Base-by-base conservation (phyloP, 2,888 invertebrate species). In the Drosophila suboccidentalis region DNA sequence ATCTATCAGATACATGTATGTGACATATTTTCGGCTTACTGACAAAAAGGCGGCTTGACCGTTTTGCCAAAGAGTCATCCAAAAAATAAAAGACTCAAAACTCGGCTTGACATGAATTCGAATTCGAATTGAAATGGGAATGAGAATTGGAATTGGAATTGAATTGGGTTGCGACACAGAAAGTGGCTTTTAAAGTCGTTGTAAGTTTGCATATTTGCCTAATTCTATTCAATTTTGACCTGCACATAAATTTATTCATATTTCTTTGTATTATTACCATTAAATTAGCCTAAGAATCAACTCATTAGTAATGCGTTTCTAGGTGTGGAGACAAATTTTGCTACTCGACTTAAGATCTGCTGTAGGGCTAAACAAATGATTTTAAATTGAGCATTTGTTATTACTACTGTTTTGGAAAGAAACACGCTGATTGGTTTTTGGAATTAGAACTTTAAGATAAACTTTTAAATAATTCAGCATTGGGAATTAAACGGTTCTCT, bases 151-250 rank as follows among this genome's bases (percentile, higher is more conserved):
- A 38, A 32, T 66, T 32, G 47, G 13, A 59, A 32, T 62, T 36
- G 9, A 62, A 46, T 54, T 72, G 72, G 85, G 82, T 71, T 89
- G 75, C 65, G 82, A 51, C 69, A 75, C 60, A 81, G 62, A 81
- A 66, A 78, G 34, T 55, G 69, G 43, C 63, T 39, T 68, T 58
- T 57, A 22, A 26, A 47, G 26, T 46, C 44, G 50, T 44, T 68
- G 69, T 82, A 68, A 73, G 61, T 54, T 46, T 44, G 22, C 59
- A 53, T 32, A 89, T 88, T 82, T 69, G 73, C 69, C 72, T 76
- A 71, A 83, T 71, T 65, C 34, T 51, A 53, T 69, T 60, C 55
- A 53, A 38, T 13, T 47, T 50, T 55, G 49, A 58, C 43, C 32
- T 67, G 71, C 53, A 59, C 38, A 47, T 15, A 53, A 70, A 43